Conservation (phyloP, 1,140 invertebrate species). For the Cephus cinctus region DNA sequence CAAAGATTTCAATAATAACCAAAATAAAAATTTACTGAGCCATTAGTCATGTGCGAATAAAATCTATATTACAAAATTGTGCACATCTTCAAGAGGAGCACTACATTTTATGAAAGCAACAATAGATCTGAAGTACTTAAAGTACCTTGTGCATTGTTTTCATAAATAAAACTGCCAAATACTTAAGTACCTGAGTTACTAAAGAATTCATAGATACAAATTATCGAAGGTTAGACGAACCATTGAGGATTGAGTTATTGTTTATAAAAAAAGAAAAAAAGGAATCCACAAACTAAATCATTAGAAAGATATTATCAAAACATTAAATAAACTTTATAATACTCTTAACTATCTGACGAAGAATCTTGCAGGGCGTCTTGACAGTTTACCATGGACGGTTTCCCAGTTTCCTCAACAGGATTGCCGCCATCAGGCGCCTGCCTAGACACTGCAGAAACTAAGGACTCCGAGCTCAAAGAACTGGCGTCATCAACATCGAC, state of each 20-base stretch:
- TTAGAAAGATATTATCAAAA: no score
- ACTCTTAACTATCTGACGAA: conserved; percentile 18
- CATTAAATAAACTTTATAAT: conserved; percentile 6
- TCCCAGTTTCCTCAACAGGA: conserved; percentile 39
- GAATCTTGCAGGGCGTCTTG: no score
- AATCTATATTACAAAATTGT: no score
- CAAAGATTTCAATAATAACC: no score
- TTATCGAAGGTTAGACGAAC: conserved; percentile 6
- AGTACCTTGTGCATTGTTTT: neutral
- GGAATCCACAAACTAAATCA: no score
- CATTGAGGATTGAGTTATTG: neutral
- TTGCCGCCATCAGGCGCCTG: conserved; percentile 52
- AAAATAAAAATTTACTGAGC: no score
- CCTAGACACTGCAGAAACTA: conserved; percentile 38
- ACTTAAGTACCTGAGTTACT: neutral
- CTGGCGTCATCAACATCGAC: conserved; percentile 26
- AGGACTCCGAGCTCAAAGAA: conserved; percentile 30
- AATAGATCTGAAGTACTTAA: no score
- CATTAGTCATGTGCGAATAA: no score
- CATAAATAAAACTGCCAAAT: neutral
- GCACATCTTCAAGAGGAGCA: no score
- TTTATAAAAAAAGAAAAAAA: neutral
- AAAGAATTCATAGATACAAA: conserved; percentile 1
- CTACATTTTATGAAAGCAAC: no score
- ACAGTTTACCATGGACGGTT: no score